Percentiles rank a stretch among this genome's conserved stretches.
Evolutionary conservation across 35 echinoderm and acorn worm species (phyloP).

Genomic region (Heliocidaris tuberculata): DNA sequence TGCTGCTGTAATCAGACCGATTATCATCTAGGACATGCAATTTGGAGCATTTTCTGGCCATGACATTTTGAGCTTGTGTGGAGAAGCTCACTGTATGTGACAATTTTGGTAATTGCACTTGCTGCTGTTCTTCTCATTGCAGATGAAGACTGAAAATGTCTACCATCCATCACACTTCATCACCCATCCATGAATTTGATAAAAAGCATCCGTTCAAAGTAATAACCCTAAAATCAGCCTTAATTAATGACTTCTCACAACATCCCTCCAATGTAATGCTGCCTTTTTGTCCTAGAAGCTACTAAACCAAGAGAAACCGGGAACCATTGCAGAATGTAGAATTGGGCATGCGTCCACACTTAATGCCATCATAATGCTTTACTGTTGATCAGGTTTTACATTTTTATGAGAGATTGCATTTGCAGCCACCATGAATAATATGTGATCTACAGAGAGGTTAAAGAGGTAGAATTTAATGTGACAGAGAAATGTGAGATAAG

Average conservation of each 20-base stretch:
- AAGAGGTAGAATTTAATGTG: not conserved
- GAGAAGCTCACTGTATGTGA: not conserved
- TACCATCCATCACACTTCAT: not conserved
- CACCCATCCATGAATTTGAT: not conserved
- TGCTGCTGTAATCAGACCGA: not conserved
- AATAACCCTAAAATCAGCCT: not conserved
- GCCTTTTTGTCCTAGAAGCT: not conserved
- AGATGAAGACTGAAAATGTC: not conserved
- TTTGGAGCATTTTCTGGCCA: not conserved
- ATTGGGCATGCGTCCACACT: not conserved
- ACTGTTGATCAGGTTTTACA: not conserved
- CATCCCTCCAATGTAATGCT: not conserved
- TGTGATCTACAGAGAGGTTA: not conserved
- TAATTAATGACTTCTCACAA: not conserved
- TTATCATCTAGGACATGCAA: not conserved
- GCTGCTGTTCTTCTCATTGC: not conserved
- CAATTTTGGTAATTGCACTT: not conserved
- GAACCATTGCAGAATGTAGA: not conserved
- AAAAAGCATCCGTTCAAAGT: not conserved
- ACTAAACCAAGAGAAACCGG: not conserved
- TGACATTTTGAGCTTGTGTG: slow-evolving; percentile 4
- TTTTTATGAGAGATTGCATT: not conserved
- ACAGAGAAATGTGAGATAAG: not conserved
- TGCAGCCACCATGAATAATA: not conserved
- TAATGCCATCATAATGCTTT: not conserved